Base-by-base conservation (phyloP, 1,140 invertebrate genomes). In the Dendroctonus ponderosae region DNA sequence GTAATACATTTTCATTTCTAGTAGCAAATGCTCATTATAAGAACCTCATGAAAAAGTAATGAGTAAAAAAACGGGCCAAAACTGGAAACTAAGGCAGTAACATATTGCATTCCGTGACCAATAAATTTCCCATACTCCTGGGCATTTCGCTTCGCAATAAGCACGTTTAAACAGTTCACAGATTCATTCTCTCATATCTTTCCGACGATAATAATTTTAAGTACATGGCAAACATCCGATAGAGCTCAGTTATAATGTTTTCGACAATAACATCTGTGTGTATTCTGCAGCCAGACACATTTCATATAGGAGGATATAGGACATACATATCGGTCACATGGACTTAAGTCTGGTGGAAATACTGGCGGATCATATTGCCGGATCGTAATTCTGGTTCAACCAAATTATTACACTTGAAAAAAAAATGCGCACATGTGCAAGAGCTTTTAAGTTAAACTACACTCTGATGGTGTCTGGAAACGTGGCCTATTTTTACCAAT, bases 171-270 rank as follows among this genome's bases (percentile, higher is more conserved):
- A 26, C 26, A 26, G 26, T 26, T 26, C 3, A 26, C 26, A 26
- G 26, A 2, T 26, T 26, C 26, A 26, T 26, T 50, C 7, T 12
- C 9, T 37, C 26, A 49, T 60, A 60, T 49, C 37, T 60, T 60
- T 49, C 15, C 43, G 39, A 43, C 43, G 43, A 60, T 60, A 60
- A 60, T 43, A 58, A 44, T 49, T 48, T 60, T 41, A 60, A 60
- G 44, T 60, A 49, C 43, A 60, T 38, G 15, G 57, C 46, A 60
- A 60, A 60, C 57, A 60, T 60, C 57, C 57, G 44, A 60, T 60
- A 60, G 48, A 26, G 26, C 57, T 58, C 7, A 48, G 57, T 49
- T 12, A 26, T 49, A 60, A 60, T 60, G 11, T 44, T 49, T 39
- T 37, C 39, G 38, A 48, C 14, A 49, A 49, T 15, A 60, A 60